phyloP scores from a whole-genome alignment of 1,140 invertebrate genomes.

The Epicauta chinensis region DNA sequence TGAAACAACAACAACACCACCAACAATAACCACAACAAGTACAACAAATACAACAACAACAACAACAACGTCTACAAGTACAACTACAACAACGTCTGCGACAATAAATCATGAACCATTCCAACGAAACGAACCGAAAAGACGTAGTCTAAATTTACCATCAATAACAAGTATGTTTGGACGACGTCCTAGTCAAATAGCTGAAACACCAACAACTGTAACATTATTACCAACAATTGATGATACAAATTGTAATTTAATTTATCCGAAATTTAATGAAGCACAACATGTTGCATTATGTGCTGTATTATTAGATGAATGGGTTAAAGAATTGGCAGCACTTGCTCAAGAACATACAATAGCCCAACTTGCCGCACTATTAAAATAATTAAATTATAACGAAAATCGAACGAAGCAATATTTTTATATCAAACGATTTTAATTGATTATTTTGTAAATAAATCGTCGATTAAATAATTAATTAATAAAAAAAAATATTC shows the following conservation, averaged over 20 bases:
- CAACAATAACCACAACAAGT: constrained; percentile 35
- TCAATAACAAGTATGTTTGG: constrained; percentile 64
- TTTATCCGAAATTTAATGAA: constrained; percentile 39
- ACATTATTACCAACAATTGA: constrained; percentile 25
- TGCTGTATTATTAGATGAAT: constrained; percentile 87
- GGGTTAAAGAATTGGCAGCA: constrained; percentile 88
- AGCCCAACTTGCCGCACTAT: constrained; percentile 42
- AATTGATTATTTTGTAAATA: too few species aligned
- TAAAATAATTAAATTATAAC: constrained; percentile 24
- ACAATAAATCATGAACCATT: constrained; percentile 44
- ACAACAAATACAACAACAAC: too few species aligned
- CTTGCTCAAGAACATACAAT: constrained; percentile 87
- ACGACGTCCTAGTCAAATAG: constrained; percentile 45
- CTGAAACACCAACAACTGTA: constrained; percentile 26
- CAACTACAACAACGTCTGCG: constrained; percentile 19
- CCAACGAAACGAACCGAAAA: constrained; percentile 57
- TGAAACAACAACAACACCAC: constrained; percentile 27
- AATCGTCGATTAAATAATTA: too few species aligned
- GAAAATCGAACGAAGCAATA: too few species aligned
- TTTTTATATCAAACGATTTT: too few species aligned
- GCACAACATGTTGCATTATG: constrained; percentile 62
- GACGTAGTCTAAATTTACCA: constrained; percentile 62
- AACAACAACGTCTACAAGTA: too few species aligned
- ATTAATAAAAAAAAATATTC: too few species aligned
- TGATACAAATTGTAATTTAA: constrained; percentile 24